phyloP scores from a whole-genome alignment of 2,888 invertebrate genomes.

The Suillia variegata region DNA sequence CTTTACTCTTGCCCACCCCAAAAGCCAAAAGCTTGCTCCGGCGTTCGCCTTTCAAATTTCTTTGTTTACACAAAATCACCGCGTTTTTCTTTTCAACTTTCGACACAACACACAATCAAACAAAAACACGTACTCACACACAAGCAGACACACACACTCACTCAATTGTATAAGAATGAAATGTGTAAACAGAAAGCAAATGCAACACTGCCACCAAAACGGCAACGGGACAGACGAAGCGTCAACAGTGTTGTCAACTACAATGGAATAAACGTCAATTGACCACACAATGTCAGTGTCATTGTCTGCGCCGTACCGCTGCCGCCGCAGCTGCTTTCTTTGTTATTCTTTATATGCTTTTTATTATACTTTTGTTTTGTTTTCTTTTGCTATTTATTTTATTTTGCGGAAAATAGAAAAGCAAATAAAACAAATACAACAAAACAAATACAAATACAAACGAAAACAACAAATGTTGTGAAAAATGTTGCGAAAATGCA shows the following conservation, averaged over 20 bases:
- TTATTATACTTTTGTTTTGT: neutral
- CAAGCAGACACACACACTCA: neutral
- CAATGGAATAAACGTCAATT: slow-evolving; percentile 45
- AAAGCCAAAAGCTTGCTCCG: too few species aligned
- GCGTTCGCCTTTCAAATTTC: too few species aligned
- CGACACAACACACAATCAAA: too few species aligned
- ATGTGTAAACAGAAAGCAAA: slow-evolving; percentile 7
- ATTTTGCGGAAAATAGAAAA: neutral
- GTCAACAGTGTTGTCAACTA: slow-evolving; percentile 31
- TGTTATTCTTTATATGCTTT: neutral
- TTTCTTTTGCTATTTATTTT: neutral
- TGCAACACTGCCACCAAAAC: neutral
- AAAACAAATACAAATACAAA: neutral
- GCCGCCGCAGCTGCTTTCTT: too few species aligned
- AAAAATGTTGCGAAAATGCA: neutral
- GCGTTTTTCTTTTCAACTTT: slow-evolving; percentile 1
- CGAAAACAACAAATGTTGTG: neutral
- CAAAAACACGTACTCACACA: too few species aligned
- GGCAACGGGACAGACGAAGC: too few species aligned
- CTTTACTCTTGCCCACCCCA: too few species aligned
- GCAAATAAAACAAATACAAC: slow-evolving; percentile 12
- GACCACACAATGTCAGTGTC: slow-evolving; percentile 43
- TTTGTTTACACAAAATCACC: slow-evolving; percentile 20
- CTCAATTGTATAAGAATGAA: neutral
- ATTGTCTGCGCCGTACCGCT: too few species aligned